phyloP scores from a whole-genome alignment of 2,888 invertebrate species.

The Zhengitettix transpicula region DNA sequence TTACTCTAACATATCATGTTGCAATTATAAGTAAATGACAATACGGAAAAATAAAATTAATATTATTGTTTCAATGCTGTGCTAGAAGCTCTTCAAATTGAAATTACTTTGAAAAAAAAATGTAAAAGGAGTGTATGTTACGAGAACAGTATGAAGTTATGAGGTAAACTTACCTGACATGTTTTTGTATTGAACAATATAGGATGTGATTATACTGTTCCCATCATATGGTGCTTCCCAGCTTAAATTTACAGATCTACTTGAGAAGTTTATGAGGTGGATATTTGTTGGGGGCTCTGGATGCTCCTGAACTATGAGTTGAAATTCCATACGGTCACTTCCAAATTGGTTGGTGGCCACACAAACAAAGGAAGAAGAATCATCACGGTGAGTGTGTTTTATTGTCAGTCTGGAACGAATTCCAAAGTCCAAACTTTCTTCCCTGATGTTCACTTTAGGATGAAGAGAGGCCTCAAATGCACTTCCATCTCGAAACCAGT shows the following conservation, averaged over 20 bases:
- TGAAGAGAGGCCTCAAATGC: conserved; percentile 2
- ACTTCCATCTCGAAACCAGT: conserved; percentile 16
- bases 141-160: no score
- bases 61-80: no score
- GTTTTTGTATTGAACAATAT: conserved; percentile 23
- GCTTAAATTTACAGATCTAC: conserved; percentile 20
- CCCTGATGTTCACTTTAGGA: conserved; percentile 1
- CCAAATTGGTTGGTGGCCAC: conserved; percentile 26
- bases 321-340: conserved; percentile 18
- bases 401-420: conserved; percentile 18
- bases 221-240: conserved; percentile 26
- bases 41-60: no score
- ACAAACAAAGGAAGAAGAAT: conserved; percentile 21
- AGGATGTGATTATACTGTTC: conserved; percentile 18
- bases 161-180: conserved; percentile 1
- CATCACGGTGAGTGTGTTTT: conserved; percentile 7
- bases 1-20: no score
- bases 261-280: conserved; percentile 18
- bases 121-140: no score
- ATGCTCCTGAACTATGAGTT: conserved; percentile 18
- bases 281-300: conserved; percentile 23
- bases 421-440: conserved; percentile 19
- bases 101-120: no score
- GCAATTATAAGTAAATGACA: no score
- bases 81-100: no score